Percentiles rank a stretch among this genome's conserved stretches.
These are phyloP conservation scores for Augochlorella aurata DNA, from an alignment of 2,888 invertebrate genomes.

Conservation along the genomic window DNA sequence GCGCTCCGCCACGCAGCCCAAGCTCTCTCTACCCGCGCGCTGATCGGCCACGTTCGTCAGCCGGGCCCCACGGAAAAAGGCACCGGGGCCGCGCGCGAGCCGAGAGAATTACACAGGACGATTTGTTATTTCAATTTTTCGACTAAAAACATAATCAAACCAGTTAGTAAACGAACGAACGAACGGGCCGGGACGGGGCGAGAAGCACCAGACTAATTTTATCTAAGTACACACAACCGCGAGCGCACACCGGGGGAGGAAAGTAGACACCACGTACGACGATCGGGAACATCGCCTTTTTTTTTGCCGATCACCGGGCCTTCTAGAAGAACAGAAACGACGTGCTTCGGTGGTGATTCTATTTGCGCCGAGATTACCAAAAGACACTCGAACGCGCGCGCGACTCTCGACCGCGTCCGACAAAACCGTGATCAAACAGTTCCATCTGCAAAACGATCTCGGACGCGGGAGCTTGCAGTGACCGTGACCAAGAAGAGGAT, in stretches of 20 bases:
- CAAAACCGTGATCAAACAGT: constrained; percentile 16
- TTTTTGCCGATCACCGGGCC: no score
- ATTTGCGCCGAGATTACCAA: neutral
- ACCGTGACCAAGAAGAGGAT: constrained; percentile 57
- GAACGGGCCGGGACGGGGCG: constrained; percentile 3
- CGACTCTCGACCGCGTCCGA: neutral
- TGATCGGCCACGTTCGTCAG: constrained; percentile 72
- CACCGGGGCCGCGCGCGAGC: constrained; percentile 71
- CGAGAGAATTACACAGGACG: constrained; percentile 40
- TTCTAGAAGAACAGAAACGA: constrained; percentile 1
- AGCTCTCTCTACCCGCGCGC: constrained; percentile 73
- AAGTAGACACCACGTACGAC: no score
- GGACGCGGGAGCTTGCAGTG: constrained; percentile 56
- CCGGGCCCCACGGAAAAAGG: constrained; percentile 71
- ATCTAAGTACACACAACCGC: neutral
- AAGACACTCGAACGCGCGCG: constrained; percentile 46
- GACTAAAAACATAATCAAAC: neutral
- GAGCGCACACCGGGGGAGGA: no score
- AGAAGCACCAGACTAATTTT: neutral
- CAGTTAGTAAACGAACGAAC: neutral
- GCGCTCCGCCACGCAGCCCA: constrained; percentile 75
- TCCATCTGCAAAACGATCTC: neutral
- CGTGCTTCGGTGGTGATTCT: constrained; percentile 24
- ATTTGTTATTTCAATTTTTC: constrained; percentile 43
- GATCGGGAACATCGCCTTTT: no score